Evolutionary conservation across 2,888 invertebrate species (phyloP).

Genomic region (Polyploca ridens): DNA sequence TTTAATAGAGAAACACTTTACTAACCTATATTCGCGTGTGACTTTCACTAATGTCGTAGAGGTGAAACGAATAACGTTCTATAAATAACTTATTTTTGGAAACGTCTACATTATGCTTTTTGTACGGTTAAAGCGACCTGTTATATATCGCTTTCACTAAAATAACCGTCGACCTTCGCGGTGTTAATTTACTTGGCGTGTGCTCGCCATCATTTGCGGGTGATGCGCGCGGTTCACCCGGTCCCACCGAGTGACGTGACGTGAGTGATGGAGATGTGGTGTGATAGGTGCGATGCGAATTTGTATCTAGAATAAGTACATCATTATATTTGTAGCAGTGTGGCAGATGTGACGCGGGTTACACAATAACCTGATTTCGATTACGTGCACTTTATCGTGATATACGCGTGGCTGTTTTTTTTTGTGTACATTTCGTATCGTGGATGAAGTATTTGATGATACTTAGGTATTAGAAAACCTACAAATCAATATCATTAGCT

Average conservation of each 20-base stretch:
- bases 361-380: constrained; percentile 13
- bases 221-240: neutral
- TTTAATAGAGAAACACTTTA: neutral
- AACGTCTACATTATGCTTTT: constrained; percentile 14
- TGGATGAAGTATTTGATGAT: neutral
- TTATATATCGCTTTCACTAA: constrained; percentile 44
- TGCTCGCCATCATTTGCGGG: constrained; percentile 30
- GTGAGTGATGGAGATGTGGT: constrained; percentile 6
- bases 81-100: constrained; percentile 37
- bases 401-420: neutral
- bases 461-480: neutral
- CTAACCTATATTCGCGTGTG: constrained; percentile 20
- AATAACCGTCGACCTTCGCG: constrained; percentile 59
- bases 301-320: neutral
- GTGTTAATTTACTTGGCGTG: constrained; percentile 59
- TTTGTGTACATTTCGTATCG: neutral
- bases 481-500: too few species aligned
- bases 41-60: constrained; percentile 45
- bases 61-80: constrained; percentile 55
- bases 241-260: constrained; percentile 11
- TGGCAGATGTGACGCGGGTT: neutral
- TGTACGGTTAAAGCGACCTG: constrained; percentile 17
- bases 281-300: neutral
- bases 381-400: constrained; percentile 22
- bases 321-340: neutral